Evolutionary conservation across 1,140 invertebrate species (phyloP), one percentile per base, ranked within the genome.

Genomic region (Zaprionus ornatus): DNA sequence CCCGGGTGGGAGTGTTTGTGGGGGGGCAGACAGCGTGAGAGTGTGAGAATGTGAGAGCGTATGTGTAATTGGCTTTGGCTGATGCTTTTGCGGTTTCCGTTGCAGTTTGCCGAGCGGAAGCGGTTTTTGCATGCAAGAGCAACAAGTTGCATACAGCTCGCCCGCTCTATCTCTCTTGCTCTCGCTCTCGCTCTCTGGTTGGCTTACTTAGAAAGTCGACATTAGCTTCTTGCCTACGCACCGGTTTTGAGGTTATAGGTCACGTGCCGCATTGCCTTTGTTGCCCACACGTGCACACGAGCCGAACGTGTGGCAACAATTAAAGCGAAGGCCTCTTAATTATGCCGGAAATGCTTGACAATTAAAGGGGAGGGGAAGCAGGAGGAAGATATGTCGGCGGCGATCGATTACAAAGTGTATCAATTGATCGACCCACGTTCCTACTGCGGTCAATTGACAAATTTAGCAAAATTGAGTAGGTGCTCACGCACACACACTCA

Each of bases 91-190:
- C 59, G 63, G 79, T 75, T 88, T 90, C 81, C 85, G 85, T 81
- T 90, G 85, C 79, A 56, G 82, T 80, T 76, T 50, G 79, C 84
- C 71, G 80, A 88, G 74, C 84, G 84, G 84, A 87, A 84, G 71
- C 83, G 67, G 67, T 72, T 67, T 42, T 87, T 70, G 83, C 83
- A 76, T 85, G 40, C 67, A 66, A n/a, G 59, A 57, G 50, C 54
- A 56, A 82, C 52, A 68, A 32, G 54, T 74, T 63, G 50, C 35
- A 52, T 13, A 32, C 59, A 61, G 45, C n/a, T 4, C 37, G 13
- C 9, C 25, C 52, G 52, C 52, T 55, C 15, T 29, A 23, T 55
- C n/a, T 45, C 37, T 48, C n/a, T 17, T 42, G 54, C 71, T 23
- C 13, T 50, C 63, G 1, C 37, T 6, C 7, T 42, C n/a, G 40